phyloP scores from a whole-genome alignment of 1,140 invertebrate genomes.

The Meteorus sp. region DNA sequence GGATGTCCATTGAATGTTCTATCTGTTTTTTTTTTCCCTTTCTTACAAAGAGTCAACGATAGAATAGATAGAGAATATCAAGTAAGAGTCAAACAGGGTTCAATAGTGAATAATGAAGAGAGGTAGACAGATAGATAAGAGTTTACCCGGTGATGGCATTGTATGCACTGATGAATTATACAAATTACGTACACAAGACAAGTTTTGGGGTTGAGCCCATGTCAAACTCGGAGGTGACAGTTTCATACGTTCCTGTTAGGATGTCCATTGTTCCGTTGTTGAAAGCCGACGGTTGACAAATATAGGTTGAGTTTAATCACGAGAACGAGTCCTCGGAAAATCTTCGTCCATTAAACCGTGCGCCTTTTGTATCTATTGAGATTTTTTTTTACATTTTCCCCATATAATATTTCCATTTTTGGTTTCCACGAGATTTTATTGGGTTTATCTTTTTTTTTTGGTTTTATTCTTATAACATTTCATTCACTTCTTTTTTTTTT shows the following conservation, averaged over 20 bases:
- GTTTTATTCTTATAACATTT: constrained; percentile 30
- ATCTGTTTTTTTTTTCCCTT: background rate
- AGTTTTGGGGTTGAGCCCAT: no score
- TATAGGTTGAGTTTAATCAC: constrained; percentile 10
- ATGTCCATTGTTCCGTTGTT: constrained; percentile 1
- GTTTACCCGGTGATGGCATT: background rate
- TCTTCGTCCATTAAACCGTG: background rate
- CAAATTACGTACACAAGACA: no score
- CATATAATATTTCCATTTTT: constrained; percentile 10
- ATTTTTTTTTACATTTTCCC: background rate
- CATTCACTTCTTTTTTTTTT: constrained; percentile 27
- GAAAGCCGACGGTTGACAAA: background rate
- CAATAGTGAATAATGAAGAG: background rate
- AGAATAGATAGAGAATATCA: background rate
- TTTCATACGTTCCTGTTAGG: background rate
- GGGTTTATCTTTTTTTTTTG: constrained; percentile 27
- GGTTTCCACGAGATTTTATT: constrained; percentile 21
- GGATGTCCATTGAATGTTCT: background rate
- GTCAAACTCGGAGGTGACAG: background rate
- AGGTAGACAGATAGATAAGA: background rate
- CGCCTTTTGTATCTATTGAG: background rate
- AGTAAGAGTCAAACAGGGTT: background rate
- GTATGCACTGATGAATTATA: background rate
- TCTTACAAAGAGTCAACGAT: background rate
- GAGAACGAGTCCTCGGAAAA: constrained; percentile 7